Evolutionary conservation across 2,888 invertebrate species (phyloP).

Genomic region (Leptinotarsa rubiginosa): DNA sequence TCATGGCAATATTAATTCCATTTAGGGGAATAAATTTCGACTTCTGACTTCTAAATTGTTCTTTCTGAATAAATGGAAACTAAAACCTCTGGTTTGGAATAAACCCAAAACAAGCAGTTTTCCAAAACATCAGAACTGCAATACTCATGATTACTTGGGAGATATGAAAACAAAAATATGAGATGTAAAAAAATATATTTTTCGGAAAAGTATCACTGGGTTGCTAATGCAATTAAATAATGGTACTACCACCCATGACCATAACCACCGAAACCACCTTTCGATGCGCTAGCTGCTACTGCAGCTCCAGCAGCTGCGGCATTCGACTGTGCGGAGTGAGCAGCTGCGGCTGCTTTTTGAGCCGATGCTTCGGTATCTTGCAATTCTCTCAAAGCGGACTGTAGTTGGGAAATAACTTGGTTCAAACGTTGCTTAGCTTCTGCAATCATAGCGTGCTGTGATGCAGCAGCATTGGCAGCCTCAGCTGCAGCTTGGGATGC

Average conservation of each 20-base stretch:
- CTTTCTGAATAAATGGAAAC: too few species aligned
- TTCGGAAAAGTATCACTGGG: neutral
- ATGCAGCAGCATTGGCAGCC: slow-evolving; percentile 48
- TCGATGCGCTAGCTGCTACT: slow-evolving; percentile 45
- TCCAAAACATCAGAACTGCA: too few species aligned
- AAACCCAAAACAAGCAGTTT: too few species aligned
- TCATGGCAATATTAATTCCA: too few species aligned
- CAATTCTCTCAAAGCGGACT: slow-evolving; percentile 75
- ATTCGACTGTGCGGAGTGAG: slow-evolving; percentile 78
- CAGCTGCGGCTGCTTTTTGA: slow-evolving; percentile 73
- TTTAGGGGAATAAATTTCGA: too few species aligned
- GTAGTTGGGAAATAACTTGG: slow-evolving; percentile 74
- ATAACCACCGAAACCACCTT: slow-evolving; percentile 20
- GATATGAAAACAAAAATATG: neutral
- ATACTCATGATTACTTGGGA: neutral
- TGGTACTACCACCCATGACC: slow-evolving; percentile 21
- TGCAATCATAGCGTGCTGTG: slow-evolving; percentile 50
- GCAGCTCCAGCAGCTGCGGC: slow-evolving; percentile 71
- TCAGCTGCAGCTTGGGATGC: slow-evolving; percentile 47
- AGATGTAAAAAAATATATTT: neutral
- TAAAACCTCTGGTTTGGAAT: too few species aligned
- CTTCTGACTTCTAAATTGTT: too few species aligned
- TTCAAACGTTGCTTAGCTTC: slow-evolving; percentile 76
- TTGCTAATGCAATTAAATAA: neutral
- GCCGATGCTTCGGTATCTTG: slow-evolving; percentile 78